Base-by-base conservation (phyloP, 2,797 vertebrate species). In the Coregonus sp. region DNA sequence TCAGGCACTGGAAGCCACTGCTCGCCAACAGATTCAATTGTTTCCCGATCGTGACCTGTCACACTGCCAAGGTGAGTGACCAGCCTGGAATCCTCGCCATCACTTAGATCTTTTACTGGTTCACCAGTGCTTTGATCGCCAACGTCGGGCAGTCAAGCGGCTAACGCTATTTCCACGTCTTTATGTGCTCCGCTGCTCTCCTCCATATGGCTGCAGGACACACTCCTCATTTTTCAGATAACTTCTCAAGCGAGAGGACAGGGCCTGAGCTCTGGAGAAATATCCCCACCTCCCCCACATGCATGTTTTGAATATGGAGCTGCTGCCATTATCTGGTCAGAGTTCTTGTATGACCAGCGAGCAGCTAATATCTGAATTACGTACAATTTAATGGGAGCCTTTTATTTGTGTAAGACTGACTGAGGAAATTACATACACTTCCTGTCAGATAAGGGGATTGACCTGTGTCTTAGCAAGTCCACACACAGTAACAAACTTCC, bases 161-260 rank as follows among this genome's bases (percentile, higher is more conserved):
- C 83, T 89, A 93, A 92, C 90, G 81, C 70, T 83, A 86, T 90
- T 93, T 93, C 91, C 92, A 92, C 92, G 87, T 92, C 90, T 89
- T 89, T 87, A 91, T 68, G 87, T 88, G 92, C 86, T 90, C 87
- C 78, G 81, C 87, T 90, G 91, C 89, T 86, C 87, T 59, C 75
- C 16, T 52, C 4, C 18, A 94, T 94, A 94, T 94, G 94, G 94
- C 92, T 88, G 61, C 63, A 74, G 88, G 94, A 93, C 89, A 83
- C 81, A 79, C 85, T 87, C 80, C 87, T 92, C 92, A 94, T 95
- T 94, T 94, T 92, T 94, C 93, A 94, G 87, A 94, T 94, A 93
- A 94, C 91, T 93, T 92, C 92, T 94, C 93, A 92, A 94, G 91
- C 92, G 92, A 90, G 91, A 92, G 88, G 86, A 91, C 87, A 84